Conservation (phyloP, 2,797 vertebrate species). For the Neosilurus hyrtlii region DNA sequence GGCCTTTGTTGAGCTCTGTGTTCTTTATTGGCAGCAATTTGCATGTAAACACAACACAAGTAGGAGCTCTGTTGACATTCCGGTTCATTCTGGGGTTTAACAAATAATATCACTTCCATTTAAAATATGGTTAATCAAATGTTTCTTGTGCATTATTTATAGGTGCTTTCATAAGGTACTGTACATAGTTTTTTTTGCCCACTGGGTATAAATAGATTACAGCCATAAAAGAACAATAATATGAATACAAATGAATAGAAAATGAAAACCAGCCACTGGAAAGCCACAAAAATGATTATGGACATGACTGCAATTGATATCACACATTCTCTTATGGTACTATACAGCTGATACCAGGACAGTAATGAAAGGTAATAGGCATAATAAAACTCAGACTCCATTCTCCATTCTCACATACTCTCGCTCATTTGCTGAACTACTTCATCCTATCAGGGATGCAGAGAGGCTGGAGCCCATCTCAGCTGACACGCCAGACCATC, state of each 20-base stretch:
- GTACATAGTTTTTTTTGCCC: background rate
- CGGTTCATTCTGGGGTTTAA: background rate
- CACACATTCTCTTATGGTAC: background rate
- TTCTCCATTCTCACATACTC: no score
- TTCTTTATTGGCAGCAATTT: conserved; percentile 57
- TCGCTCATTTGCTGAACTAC: no score
- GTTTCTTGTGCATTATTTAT: background rate
- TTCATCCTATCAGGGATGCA: no score
- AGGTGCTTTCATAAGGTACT: background rate
- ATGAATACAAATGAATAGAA: background rate
- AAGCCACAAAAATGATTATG: background rate
- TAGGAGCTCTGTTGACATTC: conserved; percentile 51
- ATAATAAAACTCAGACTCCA: background rate
- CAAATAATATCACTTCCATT: background rate
- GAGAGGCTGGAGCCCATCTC: no score
- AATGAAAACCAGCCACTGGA: no score
- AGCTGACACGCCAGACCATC: no score
- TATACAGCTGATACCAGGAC: background rate
- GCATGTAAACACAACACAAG: conserved; percentile 41
- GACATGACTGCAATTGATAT: background rate
- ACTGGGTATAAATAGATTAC: background rate
- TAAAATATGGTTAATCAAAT: background rate
- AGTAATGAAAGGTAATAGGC: background rate
- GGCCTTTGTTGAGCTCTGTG: conserved; percentile 42
- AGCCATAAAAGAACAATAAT: background rate